A percentile compares a stretch with the other conserved stretches of the same genome.
These are phyloP conservation scores for Sander lucioperca DNA, from an alignment of 2,113 vertebrate genomes.

Conservation along the genomic window DNA sequence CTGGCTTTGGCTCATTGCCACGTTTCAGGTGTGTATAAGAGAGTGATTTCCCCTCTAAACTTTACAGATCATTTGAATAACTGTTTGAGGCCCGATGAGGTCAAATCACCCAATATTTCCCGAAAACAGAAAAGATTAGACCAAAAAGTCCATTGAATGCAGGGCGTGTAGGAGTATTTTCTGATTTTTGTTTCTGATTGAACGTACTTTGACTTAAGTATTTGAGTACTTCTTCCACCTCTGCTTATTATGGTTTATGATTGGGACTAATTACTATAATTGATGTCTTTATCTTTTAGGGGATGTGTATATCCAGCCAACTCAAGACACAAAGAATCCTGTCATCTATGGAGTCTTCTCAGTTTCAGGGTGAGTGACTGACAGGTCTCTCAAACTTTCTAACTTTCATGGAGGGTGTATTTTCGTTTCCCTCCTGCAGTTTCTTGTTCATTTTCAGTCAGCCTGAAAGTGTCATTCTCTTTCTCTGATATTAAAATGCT, in stretches of 20 bases:
- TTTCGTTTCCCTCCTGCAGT: constrained; percentile 40
- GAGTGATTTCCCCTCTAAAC: not conserved
- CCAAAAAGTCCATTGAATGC: not conserved
- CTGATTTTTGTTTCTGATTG: not conserved
- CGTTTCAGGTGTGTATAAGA: too few species aligned
- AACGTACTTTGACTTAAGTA: not conserved
- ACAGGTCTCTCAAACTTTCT: constrained; percentile 46
- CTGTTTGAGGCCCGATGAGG: not conserved
- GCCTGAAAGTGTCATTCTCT: constrained; percentile 43
- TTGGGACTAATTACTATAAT: constrained; percentile 33
- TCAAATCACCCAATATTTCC: not conserved
- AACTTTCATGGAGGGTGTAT: constrained; percentile 49
- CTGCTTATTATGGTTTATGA: constrained; percentile 2
- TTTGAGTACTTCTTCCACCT: not conserved
- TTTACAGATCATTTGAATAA: not conserved
- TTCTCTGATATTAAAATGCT: constrained; percentile 65
- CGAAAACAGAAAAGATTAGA: not conserved
- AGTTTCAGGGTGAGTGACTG: constrained; percentile 91
- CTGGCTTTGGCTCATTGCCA: not conserved
- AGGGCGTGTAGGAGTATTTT: not conserved
- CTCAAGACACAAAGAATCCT: constrained; percentile 96
- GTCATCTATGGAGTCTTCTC: constrained; percentile 98
- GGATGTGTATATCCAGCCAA: constrained; percentile 97
- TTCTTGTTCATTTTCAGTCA: constrained; percentile 42
- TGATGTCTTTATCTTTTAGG: constrained; percentile 83